A percentile compares a stretch with the other conserved stretches of the same genome.
Evolutionary conservation across 2,888 invertebrate species (phyloP).

Genomic region (Hesperia comma): DNA sequence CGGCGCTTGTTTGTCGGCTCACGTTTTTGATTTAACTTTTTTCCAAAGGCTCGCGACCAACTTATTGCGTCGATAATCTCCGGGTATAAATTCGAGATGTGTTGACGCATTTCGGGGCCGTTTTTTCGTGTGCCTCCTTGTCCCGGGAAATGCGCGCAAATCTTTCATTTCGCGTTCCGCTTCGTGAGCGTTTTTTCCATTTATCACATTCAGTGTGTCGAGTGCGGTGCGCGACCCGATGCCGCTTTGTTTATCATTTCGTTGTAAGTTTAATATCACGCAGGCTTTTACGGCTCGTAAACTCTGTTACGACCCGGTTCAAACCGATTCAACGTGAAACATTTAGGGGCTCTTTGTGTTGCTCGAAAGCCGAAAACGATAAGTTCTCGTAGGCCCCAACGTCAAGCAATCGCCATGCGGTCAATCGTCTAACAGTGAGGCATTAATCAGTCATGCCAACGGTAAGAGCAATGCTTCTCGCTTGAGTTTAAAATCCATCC

Average conservation of each 20-base stretch:
- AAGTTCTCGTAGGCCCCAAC: too few species aligned
- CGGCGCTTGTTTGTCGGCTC: constrained; percentile 62
- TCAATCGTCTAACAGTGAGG: too few species aligned
- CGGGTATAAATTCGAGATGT: constrained; percentile 36
- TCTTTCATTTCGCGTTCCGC: constrained; percentile 28
- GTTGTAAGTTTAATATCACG: constrained; percentile 27
- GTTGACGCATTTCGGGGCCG: constrained; percentile 30
- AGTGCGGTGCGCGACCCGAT: constrained; percentile 26
- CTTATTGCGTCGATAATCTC: constrained; percentile 40
- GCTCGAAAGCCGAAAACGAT: too few species aligned
- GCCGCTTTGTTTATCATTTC: constrained; percentile 30
- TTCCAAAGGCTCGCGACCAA: constrained; percentile 44
- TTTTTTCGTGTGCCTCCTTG: constrained; percentile 21
- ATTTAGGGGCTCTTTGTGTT: too few species aligned
- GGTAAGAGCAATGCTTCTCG: too few species aligned
- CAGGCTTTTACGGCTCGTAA: constrained; percentile 28
- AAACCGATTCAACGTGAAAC: constrained; percentile 14
- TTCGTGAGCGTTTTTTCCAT: constrained; percentile 22
- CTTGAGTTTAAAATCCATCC: too few species aligned
- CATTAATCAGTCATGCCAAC: too few species aligned
- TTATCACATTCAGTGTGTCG: constrained; percentile 16
- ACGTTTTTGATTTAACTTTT: constrained; percentile 76
- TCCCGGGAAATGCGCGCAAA: constrained; percentile 29
- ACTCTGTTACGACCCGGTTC: constrained; percentile 16
- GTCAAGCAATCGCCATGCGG: too few species aligned